These are phyloP conservation scores for Canis aureus DNA, from an alignment of 2,113 vertebrate genomes.

Conservation along the genomic window DNA sequence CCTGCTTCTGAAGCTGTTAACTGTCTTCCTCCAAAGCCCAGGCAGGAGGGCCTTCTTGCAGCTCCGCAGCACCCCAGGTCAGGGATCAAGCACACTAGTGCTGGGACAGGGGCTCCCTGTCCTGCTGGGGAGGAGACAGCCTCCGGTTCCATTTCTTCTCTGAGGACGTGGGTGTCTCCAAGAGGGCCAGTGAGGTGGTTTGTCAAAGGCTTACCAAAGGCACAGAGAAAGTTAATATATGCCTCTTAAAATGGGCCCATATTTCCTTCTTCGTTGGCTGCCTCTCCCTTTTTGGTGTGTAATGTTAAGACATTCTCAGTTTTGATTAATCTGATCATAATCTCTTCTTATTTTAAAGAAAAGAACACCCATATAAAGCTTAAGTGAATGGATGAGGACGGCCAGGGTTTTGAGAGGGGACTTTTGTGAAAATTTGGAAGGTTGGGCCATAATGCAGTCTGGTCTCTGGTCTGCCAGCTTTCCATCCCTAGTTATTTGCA, in stretches of 20 bases:
- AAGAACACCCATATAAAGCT: neutral
- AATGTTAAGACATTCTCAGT: neutral
- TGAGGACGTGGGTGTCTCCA: neutral
- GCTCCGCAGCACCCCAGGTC: neutral
- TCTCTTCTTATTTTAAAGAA: neutral
- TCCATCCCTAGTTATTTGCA: neutral
- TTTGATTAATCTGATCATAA: neutral
- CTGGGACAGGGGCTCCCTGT: neutral
- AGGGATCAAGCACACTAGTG: neutral
- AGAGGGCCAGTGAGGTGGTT: neutral
- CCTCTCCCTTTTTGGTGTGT: neutral
- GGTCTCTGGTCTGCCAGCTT: neutral
- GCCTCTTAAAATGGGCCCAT: neutral
- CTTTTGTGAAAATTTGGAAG: neutral
- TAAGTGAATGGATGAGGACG: neutral
- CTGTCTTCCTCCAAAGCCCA: neutral
- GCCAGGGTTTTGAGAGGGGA: neutral
- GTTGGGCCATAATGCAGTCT: neutral
- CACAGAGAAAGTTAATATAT: neutral
- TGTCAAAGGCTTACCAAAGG: neutral
- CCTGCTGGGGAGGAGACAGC: neutral
- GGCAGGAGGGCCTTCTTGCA: neutral
- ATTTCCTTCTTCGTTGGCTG: neutral
- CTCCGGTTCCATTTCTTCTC: neutral
- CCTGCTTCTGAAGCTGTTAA: neutral